phyloP scores from a whole-genome alignment of 2,797 vertebrate genomes.

The Microcaecilia unicolor region DNA sequence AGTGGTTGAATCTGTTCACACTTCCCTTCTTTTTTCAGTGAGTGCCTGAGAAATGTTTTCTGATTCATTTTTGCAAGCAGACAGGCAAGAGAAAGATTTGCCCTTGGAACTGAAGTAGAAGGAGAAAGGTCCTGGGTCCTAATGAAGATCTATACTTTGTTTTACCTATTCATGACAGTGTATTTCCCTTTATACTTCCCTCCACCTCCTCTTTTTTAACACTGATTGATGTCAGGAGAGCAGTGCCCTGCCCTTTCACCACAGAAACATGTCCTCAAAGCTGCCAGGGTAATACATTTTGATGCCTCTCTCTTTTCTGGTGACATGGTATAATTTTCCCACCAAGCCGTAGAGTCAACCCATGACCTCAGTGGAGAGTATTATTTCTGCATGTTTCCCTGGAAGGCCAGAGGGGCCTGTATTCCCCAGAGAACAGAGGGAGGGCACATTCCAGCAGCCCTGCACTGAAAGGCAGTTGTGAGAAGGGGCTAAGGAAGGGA shows the following conservation, averaged over 20 bases:
- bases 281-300: fast-evolving
- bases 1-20: too few relatives aligned
- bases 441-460: too few relatives aligned
- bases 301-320: fast-evolving
- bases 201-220: neutral
- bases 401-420: too few relatives aligned
- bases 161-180: fast-evolving
- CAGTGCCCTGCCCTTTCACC: neutral
- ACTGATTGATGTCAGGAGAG: neutral
- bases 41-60: neutral
- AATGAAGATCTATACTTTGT: fast-evolving
- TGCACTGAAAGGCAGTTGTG: too few relatives aligned
- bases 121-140: too few relatives aligned
- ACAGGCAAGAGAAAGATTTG: fast-evolving
- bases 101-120: neutral
- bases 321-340: fast-evolving
- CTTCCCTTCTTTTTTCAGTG: fast-evolving
- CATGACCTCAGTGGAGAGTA: neutral
- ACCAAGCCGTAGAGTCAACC: neutral
- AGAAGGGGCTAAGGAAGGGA: too few relatives aligned
- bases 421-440: too few relatives aligned
- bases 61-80: too few relatives aligned
- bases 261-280: too few relatives aligned
- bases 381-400: neutral
- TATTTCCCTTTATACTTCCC: fast-evolving